A percentile compares a stretch with the other conserved stretches of the same genome.
Conservation (phyloP, 2,888 invertebrate genomes). For the Polydrusus cervinus region DNA sequence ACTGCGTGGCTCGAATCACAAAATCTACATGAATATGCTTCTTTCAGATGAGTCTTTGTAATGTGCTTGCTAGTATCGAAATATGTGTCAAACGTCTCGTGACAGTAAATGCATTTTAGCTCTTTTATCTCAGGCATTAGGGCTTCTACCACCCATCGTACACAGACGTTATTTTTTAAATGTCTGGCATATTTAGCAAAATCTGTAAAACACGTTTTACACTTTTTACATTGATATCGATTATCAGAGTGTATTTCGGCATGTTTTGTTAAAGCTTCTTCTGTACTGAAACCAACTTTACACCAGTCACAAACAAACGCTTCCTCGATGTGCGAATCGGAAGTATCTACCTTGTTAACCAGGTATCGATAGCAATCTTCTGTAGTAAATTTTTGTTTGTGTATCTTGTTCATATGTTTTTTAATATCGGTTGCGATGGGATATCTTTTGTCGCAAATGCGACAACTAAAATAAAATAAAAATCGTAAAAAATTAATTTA, state of each 20-base stretch:
- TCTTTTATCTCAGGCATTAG: not conserved
- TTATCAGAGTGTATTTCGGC: not conserved
- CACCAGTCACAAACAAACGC: not conserved
- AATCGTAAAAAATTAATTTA: not conserved
- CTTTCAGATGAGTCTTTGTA: not conserved
- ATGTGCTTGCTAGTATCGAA: conserved; percentile 8
- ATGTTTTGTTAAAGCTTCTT: not conserved
- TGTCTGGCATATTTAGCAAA: not conserved
- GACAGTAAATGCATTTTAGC: not conserved
- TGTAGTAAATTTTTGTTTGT: conserved; percentile 5
- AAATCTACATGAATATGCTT: not conserved
- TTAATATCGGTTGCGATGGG: not conserved
- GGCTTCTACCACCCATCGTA: not conserved
- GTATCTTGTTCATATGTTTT: not conserved
- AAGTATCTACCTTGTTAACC: not conserved
- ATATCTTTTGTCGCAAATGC: conserved; percentile 3
- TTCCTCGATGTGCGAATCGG: not conserved
- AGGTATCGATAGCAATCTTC: conserved; percentile 16
- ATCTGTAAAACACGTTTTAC: not conserved
- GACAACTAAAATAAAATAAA: not conserved
- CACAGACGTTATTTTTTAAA: not conserved
- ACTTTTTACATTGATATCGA: not conserved
- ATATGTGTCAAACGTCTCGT: not conserved
- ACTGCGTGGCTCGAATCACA: not conserved
- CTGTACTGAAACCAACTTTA: conserved; percentile 1